A percentile compares a stretch with the other conserved stretches of the same genome.
These are phyloP conservation scores for Trichechus manatus DNA, from an alignment of 2,113 vertebrate genomes.

Conservation along the genomic window DNA sequence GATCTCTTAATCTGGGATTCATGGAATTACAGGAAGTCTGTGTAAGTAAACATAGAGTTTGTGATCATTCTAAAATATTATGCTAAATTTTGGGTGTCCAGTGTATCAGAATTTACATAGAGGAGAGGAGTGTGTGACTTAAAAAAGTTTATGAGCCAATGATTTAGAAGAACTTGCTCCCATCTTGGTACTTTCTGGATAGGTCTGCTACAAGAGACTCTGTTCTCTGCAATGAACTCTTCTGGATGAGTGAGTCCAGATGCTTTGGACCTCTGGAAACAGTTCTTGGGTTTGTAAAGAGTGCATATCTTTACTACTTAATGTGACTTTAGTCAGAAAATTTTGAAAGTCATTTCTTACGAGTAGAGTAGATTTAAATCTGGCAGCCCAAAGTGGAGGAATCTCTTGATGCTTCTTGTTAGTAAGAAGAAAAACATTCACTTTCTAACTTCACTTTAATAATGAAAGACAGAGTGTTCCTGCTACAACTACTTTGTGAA, in stretches of 20 bases:
- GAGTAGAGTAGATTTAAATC: not conserved
- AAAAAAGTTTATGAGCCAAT: not conserved
- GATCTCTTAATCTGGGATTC: not conserved
- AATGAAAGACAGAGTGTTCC: slow-evolving; percentile 50
- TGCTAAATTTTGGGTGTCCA: not conserved
- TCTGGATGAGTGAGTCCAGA: not conserved
- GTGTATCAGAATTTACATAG: not conserved
- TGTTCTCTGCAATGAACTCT: not conserved
- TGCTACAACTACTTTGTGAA: slow-evolving; percentile 67
- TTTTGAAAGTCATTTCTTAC: not conserved
- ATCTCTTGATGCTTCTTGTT: not conserved
- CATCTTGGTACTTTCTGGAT: not conserved
- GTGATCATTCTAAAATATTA: not conserved
- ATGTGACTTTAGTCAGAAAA: not conserved
- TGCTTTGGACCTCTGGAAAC: not conserved
- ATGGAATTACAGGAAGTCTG: not conserved
- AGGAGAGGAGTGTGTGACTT: not conserved
- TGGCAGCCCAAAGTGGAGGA: not conserved
- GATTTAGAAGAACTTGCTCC: not conserved
- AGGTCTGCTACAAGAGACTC: not conserved
- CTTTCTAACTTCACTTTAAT: not conserved
- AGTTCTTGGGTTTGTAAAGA: not conserved
- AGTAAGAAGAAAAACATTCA: not conserved
- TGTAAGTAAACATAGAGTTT: not conserved
- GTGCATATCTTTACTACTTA: not conserved